phyloP scores from a whole-genome alignment of 2,113 vertebrate species.

The Athene cunicularia region DNA sequence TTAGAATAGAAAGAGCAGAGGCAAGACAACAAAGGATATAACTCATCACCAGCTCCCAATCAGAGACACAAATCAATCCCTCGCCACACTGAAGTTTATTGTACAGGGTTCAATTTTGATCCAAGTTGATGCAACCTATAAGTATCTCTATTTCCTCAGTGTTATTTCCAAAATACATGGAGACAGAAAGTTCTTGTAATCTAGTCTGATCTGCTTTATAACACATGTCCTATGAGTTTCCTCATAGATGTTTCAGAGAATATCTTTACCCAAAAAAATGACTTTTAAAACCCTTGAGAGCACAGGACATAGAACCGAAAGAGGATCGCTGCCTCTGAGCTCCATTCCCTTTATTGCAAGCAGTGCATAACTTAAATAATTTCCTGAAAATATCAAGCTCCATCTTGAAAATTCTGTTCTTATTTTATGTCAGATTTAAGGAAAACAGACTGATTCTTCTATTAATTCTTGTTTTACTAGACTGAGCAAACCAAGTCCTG shows the following conservation, averaged over 20 bases:
- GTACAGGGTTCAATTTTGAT: background rate
- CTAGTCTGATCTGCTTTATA: background rate
- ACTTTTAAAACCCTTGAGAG: background rate
- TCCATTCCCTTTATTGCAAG: background rate
- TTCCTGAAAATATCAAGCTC: background rate
- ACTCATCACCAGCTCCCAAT: background rate
- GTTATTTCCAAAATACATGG: background rate
- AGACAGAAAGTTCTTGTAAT: background rate
- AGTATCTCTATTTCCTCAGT: background rate
- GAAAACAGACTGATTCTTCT: fast-evolving
- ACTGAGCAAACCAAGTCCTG: background rate
- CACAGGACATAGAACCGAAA: background rate
- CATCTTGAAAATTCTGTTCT: background rate
- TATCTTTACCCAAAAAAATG: background rate
- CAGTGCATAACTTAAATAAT: background rate
- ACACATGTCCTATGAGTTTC: background rate
- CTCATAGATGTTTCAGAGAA: background rate
- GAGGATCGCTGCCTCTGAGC: background rate
- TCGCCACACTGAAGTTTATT: background rate
- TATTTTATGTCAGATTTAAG: background rate
- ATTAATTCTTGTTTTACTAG: background rate
- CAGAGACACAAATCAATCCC: background rate
- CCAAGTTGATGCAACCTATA: background rate
- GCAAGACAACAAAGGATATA: background rate
- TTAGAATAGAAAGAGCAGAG: background rate